These are phyloP conservation scores for Lepisosteus oculatus DNA, from an alignment of 2,113 vertebrate genomes.

Conservation along the genomic window DNA sequence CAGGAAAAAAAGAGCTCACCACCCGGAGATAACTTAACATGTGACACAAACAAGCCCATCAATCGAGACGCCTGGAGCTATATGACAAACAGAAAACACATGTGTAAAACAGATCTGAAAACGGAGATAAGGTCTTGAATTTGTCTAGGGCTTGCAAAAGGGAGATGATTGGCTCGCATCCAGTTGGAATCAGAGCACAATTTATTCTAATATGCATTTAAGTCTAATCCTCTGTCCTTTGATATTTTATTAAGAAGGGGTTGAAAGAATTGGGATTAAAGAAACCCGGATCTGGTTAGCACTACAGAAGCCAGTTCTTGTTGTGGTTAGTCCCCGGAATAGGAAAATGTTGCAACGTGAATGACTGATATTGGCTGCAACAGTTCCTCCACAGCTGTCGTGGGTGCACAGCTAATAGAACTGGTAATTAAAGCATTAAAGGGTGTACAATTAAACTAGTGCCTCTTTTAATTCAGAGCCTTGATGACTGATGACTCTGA, in stretches of 20 bases:
- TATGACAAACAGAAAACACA: slow-evolving; percentile 18
- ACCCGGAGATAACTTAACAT: neutral
- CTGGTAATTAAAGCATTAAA: neutral
- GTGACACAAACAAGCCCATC: neutral
- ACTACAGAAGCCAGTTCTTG: slow-evolving; percentile 5
- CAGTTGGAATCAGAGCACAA: slow-evolving; percentile 8
- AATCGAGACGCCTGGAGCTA: neutral
- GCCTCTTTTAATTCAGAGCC: neutral
- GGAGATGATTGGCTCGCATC: neutral
- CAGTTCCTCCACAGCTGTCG: neutral
- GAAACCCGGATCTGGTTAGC: slow-evolving; percentile 9
- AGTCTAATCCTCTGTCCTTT: slow-evolving; percentile 18
- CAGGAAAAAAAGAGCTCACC: neutral
- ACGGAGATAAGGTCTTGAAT: slow-evolving; percentile 3
- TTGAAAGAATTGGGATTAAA: slow-evolving; percentile 17
- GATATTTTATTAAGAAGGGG: slow-evolving; percentile 20
- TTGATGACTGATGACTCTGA: neutral
- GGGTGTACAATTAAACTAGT: neutral
- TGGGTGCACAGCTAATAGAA: neutral
- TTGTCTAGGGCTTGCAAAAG: neutral
- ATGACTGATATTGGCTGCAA: neutral
- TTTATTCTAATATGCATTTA: slow-evolving; percentile 25
- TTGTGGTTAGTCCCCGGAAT: slow-evolving; percentile 1
- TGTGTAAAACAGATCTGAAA: neutral
- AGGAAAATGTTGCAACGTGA: neutral